These are phyloP conservation scores for Acromyrmex charruanus DNA, from an alignment of 1,140 invertebrate species.

Conservation along the genomic window DNA sequence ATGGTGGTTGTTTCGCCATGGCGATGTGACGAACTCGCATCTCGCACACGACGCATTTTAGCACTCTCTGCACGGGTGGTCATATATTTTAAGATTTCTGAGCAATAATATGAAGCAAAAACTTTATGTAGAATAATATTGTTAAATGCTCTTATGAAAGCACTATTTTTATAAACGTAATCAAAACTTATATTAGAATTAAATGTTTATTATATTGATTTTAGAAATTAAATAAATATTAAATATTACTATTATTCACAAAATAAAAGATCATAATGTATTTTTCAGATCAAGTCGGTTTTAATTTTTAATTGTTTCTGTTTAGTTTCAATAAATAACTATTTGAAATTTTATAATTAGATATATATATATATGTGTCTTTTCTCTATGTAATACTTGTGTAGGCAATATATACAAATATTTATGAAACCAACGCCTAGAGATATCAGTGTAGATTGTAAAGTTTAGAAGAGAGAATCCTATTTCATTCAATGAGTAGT, in stretches of 20 bases:
- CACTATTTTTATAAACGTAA: not conserved
- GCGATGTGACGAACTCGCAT: conserved; percentile 68
- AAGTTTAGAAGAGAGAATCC: not conserved
- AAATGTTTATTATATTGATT: not conserved
- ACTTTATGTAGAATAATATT: not conserved
- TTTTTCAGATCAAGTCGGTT: not conserved
- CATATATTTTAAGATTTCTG: conserved; percentile 1
- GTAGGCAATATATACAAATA: not conserved
- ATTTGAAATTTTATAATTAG: not conserved
- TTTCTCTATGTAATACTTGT: not conserved
- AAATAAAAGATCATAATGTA: not conserved
- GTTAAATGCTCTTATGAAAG: not conserved
- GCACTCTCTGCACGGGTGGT: conserved; percentile 73
- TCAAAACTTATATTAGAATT: not conserved
- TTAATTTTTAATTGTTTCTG: conserved; percentile 9
- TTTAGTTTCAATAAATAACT: not conserved
- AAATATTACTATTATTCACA: not conserved
- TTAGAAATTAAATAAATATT: not conserved
- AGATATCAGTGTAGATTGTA: not conserved
- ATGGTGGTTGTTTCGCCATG: conserved; percentile 74
- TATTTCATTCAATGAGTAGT: conserved; percentile 7
- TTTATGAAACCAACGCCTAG: not conserved
- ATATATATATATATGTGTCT: not conserved
- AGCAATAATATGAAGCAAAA: conserved; percentile 38
- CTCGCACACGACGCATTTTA: conserved; percentile 59